These are phyloP conservation scores for Cinara cedri DNA, from an alignment of 2,888 invertebrate genomes.

Conservation along the genomic window DNA sequence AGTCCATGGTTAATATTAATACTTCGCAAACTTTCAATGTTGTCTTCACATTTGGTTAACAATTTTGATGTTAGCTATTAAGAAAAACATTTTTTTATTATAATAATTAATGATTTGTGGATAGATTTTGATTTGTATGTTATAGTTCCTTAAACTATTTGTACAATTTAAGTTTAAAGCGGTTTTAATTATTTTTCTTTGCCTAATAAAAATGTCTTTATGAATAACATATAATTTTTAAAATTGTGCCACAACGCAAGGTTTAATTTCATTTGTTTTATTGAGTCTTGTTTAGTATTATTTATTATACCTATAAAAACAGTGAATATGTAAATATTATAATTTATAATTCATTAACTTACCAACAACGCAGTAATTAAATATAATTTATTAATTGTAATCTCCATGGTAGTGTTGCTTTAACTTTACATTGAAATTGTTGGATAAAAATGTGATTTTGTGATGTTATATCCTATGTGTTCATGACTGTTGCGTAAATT, in stretches of 20 bases:
- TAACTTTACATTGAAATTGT: not conserved
- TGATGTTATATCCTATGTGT: not conserved
- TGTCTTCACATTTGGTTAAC: not conserved
- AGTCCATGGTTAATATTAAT: not conserved
- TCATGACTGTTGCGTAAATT: not conserved
- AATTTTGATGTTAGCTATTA: slow-evolving; percentile 1
- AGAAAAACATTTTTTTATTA: not conserved
- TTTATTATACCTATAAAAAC: no score
- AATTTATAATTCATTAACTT: not conserved
- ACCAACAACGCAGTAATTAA: slow-evolving; percentile 18
- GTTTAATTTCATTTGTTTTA: no score
- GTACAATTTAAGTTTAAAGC: no score
- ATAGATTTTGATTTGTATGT: no score
- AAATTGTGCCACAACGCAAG: no score
- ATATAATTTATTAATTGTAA: not conserved
- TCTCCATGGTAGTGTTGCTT: not conserved
- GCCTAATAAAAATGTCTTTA: no score
- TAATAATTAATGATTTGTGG: no score
- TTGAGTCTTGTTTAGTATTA: no score
- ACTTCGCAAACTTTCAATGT: not conserved
- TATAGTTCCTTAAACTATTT: no score
- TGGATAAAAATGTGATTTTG: not conserved
- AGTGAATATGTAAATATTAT: not conserved
- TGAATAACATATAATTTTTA: no score
- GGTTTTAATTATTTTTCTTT: no score